Evolutionary conservation across 2,113 vertebrate species (phyloP).

Genomic region (Spermophilus dauricus): DNA sequence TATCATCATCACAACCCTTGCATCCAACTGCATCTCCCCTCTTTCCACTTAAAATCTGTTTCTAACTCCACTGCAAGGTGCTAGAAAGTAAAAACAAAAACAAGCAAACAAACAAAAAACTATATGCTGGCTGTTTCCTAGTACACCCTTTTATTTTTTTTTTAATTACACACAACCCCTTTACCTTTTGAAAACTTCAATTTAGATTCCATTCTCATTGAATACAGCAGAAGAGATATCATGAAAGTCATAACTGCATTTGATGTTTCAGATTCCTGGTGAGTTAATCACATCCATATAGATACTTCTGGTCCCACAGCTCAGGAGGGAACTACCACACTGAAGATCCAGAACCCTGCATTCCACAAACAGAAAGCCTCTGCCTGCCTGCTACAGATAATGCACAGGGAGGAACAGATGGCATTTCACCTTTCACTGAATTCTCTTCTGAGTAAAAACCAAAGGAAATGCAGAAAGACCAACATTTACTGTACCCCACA

Average conservation of each 20-base stretch:
- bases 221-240: neutral
- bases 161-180: neutral
- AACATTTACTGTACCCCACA: neutral
- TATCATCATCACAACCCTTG: neutral
- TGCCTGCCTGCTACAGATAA: neutral
- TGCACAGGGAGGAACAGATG: neutral
- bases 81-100: neutral
- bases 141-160: too few species aligned
- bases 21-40: neutral
- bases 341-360: neutral
- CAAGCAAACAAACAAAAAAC: neutral
- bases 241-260: neutral
- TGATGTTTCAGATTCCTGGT: neutral
- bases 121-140: neutral
- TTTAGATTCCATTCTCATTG: neutral
- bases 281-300: neutral
- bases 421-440: neutral
- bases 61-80: neutral
- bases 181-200: neutral
- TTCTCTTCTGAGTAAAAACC: neutral
- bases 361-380: too few species aligned
- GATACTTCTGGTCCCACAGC: neutral
- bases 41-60: neutral
- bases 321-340: neutral
- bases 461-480: neutral